Conservation (phyloP, 1,140 invertebrate species). For the Lepidurus packardi region DNA sequence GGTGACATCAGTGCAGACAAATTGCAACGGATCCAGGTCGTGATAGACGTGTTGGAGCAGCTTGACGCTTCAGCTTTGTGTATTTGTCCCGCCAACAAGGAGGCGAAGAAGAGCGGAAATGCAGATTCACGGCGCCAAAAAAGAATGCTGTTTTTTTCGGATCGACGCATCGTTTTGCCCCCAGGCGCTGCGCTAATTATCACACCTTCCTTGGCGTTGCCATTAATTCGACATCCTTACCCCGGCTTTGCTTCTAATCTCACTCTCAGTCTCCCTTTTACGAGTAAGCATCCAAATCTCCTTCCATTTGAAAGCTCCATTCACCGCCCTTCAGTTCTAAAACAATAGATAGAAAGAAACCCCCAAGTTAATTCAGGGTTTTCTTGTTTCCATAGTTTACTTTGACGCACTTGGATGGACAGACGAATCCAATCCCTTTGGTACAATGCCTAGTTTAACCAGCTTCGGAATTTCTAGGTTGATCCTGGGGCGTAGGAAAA, state of each 20-base stretch:
- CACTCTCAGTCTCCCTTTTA: conserved; percentile 77
- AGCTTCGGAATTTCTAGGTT: conserved; percentile 65
- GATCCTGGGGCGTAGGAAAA: conserved; percentile 57
- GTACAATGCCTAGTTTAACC: conserved; percentile 62
- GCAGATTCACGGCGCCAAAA: conserved; percentile 17
- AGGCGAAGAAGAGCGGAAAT: not conserved
- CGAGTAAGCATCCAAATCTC: conserved; percentile 58
- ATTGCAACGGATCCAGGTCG: conserved; percentile 12
- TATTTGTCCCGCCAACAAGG: not conserved
- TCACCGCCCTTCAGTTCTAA: too few relatives aligned
- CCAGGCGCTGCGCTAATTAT: conserved; percentile 72
- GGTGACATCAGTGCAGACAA: not conserved
- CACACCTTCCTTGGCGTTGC: conserved; percentile 70
- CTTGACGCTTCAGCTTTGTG: conserved; percentile 4
- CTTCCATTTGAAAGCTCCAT: too few relatives aligned
- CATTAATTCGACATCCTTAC: conserved; percentile 73
- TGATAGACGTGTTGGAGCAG: not conserved
- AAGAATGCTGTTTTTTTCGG: not conserved
- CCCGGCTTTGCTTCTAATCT: conserved; percentile 77
- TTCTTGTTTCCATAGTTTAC: conserved; percentile 55
- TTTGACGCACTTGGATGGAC: conserved; percentile 75
- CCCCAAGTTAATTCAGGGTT: not conserved
- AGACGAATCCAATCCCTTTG: conserved; percentile 76
- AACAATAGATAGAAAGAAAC: too few relatives aligned
- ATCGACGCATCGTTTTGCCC: conserved; percentile 63